Evolutionary conservation across 2,797 vertebrate genomes (phyloP).

Genomic region (Alfaro cultratus): DNA sequence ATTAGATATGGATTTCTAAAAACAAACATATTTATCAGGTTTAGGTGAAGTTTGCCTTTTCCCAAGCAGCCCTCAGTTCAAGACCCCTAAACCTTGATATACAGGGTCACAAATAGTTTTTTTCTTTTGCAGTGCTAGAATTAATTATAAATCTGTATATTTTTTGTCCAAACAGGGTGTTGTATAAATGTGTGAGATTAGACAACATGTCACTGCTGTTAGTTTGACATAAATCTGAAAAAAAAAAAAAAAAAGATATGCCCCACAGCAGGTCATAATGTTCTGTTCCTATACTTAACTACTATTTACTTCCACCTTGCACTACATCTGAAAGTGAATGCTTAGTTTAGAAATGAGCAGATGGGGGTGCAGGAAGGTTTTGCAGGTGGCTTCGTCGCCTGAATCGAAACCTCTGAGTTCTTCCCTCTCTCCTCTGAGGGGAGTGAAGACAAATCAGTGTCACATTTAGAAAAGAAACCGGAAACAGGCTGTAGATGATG

Average conservation of each 20-base stretch:
- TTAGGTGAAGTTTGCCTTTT: not conserved
- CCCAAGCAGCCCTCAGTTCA: not conserved
- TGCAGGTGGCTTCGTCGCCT: constrained; percentile 39
- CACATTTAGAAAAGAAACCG: constrained; percentile 49
- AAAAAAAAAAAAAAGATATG: constrained; percentile 29
- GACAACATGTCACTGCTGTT: constrained; percentile 24
- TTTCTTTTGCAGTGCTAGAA: constrained; percentile 33
- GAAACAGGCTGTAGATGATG: constrained; percentile 69
- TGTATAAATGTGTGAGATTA: constrained; percentile 34
- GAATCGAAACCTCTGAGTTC: constrained; percentile 28
- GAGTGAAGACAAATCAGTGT: constrained; percentile 65
- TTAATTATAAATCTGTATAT: constrained; percentile 22
- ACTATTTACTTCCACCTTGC: constrained; percentile 57
- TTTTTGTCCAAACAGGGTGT: constrained; percentile 47
- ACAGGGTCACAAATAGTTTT: not conserved
- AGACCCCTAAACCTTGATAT: not conserved
- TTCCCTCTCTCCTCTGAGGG: constrained; percentile 25
- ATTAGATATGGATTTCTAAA: constrained; percentile 3
- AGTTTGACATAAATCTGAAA: constrained; percentile 27
- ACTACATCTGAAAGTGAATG: constrained; percentile 56
- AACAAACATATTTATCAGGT: constrained; percentile 15
- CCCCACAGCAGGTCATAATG: constrained; percentile 42
- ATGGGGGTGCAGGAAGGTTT: constrained; percentile 60
- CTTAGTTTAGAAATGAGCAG: constrained; percentile 38
- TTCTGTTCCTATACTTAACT: constrained; percentile 41